These are phyloP conservation scores for Paratrypauchen microcephalus DNA, from an alignment of 2,797 vertebrate genomes.

Conservation along the genomic window DNA sequence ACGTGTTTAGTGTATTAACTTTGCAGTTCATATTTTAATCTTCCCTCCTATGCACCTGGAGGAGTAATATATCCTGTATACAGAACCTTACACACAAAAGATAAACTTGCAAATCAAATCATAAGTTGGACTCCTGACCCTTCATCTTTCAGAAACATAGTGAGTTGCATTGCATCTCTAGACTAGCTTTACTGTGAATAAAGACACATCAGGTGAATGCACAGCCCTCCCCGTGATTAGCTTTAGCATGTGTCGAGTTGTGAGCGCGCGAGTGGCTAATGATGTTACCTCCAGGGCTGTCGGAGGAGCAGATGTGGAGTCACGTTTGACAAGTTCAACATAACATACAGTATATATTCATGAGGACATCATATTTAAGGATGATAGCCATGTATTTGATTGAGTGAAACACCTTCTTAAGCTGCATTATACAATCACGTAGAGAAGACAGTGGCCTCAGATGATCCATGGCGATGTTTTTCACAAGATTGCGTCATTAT, in stretches of 20 bases:
- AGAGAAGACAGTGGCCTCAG: conserved; percentile 36
- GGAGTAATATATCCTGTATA: no score
- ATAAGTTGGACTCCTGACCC: no score
- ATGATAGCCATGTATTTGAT: conserved; percentile 25
- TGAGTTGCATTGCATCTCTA: no score
- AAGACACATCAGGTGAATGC: neutral
- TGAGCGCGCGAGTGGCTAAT: conserved; percentile 15
- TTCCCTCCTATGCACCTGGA: no score
- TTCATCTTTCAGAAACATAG: no score
- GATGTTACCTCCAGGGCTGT: conserved; percentile 38
- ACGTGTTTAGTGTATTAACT: no score
- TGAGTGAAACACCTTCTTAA: conserved; percentile 36
- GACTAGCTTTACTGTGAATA: no score
- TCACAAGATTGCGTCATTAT: neutral
- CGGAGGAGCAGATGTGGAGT: conserved; percentile 40
- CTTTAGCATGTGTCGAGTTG: conserved; percentile 21
- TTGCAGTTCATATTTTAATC: no score
- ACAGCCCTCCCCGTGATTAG: conserved; percentile 15
- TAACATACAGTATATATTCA: conserved; percentile 27
- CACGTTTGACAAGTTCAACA: conserved; percentile 36
- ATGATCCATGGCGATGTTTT: conserved; percentile 7
- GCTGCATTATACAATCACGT: neutral
- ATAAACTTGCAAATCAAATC: no score
- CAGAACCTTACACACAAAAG: no score
- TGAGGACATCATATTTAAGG: conserved; percentile 13